phyloP scores from a whole-genome alignment of 2,888 invertebrate genomes.

The Andrena haemorrhoa region DNA sequence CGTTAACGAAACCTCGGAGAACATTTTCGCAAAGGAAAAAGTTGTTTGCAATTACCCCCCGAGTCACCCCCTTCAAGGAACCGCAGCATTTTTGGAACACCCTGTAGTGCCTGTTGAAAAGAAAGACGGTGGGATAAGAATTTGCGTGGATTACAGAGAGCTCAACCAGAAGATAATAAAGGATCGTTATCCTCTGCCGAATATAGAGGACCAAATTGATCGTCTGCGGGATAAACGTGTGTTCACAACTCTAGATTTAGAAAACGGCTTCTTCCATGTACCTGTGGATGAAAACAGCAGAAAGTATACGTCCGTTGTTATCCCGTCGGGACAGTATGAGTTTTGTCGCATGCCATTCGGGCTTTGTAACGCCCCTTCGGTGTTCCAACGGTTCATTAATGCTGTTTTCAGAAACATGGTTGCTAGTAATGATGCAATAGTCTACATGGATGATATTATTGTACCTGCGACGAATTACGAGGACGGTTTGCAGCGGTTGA shows the following conservation, averaged over 20 bases:
- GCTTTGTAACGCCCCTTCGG: neutral
- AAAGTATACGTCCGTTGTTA: neutral
- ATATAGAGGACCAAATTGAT: no score
- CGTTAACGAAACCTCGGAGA: no score
- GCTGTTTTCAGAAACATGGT: conserved; percentile 55
- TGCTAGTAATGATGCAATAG: neutral
- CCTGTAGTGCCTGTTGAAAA: neutral
- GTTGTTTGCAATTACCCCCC: no score
- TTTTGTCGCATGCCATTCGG: conserved; percentile 48
- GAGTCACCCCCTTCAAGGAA: no score
- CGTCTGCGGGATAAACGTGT: no score
- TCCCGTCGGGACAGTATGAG: conserved; percentile 33
- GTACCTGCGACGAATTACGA: neutral
- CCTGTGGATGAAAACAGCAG: neutral
- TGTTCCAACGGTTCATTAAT: conserved; percentile 58
- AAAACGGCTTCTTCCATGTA: neutral
- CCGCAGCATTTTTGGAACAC: no score
- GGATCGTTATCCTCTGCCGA: no score
- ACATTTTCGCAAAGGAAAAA: no score
- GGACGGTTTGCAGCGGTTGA: neutral
- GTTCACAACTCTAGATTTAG: neutral
- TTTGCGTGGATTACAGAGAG: no score
- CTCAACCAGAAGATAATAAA: no score
- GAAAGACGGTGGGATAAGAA: neutral
- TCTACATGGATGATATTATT: conserved; percentile 19